A percentile compares a stretch with the other conserved stretches of the same genome.
phyloP scores from a whole-genome alignment of 1,140 invertebrate species.

The Brachionus calyciflorus region DNA sequence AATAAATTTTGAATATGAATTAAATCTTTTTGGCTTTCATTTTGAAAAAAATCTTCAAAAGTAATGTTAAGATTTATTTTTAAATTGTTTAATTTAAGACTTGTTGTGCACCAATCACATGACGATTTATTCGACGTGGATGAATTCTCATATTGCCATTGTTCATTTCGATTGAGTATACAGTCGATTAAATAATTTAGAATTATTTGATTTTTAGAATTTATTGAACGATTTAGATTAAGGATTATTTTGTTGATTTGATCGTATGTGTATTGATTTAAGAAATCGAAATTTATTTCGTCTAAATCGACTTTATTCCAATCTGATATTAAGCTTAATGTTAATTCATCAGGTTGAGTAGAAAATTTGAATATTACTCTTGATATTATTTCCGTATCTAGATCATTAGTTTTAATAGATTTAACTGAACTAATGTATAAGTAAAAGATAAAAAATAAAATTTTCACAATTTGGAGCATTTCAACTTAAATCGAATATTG shows the following conservation, averaged over 20 bases:
- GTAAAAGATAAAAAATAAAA: too few species aligned
- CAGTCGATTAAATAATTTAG: not conserved
- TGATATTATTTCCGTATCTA: too few species aligned
- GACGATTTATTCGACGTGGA: too few species aligned
- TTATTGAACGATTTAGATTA: not conserved
- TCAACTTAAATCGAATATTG: too few species aligned
- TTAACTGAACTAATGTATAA: too few species aligned
- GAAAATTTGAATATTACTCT: not conserved
- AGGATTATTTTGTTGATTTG: conserved; percentile 6
- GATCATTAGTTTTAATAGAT: too few species aligned
- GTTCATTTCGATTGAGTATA: not conserved
- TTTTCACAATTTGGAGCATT: too few species aligned
- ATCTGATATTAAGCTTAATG: not conserved
- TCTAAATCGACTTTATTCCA: not conserved
- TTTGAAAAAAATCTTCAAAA: not conserved
- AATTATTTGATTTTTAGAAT: not conserved
- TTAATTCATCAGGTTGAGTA: not conserved
- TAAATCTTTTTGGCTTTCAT: conserved; percentile 7
- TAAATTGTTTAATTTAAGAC: not conserved
- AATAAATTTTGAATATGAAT: not conserved
- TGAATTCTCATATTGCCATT: not conserved
- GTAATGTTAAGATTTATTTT: not conserved
- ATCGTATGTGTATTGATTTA: not conserved
- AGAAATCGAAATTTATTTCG: not conserved
- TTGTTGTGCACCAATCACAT: conserved; percentile 13